Evolutionary conservation across 2,113 vertebrate species (phyloP).

Genomic region (Osmerus eperlanus): DNA sequence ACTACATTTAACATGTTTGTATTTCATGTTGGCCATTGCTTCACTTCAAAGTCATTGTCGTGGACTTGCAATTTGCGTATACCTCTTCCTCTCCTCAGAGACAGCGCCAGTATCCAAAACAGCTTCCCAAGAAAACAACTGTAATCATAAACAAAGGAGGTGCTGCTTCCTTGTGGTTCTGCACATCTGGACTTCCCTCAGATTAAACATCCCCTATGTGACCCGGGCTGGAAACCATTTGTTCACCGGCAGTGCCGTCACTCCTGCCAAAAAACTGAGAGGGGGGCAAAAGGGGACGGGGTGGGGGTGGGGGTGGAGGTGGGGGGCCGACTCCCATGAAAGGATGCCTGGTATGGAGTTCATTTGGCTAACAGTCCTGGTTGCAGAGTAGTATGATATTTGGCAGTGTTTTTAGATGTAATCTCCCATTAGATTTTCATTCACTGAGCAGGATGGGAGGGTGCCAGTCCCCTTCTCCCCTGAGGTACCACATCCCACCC

Average conservation of each 20-base stretch:
- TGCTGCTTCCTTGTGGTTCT: constrained; percentile 30
- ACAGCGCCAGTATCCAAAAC: not conserved
- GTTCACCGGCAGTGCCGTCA: constrained; percentile 46
- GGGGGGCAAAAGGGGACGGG: not conserved
- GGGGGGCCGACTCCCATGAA: constrained; percentile 34
- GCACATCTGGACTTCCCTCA: constrained; percentile 64
- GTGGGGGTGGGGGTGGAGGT: constrained; percentile 6
- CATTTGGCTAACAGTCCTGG: constrained; percentile 33
- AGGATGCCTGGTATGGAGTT: constrained; percentile 45
- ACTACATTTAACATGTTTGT: not conserved
- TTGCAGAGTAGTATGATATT: constrained; percentile 36
- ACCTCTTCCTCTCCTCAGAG: not conserved
- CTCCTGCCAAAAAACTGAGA: constrained; percentile 50
- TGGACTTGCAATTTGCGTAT: not conserved
- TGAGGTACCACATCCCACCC: constrained; percentile 51
- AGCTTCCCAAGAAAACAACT: constrained; percentile 18
- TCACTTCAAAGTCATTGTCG: not conserved
- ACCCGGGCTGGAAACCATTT: constrained; percentile 63
- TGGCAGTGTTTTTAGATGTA: constrained; percentile 57
- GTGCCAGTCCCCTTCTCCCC: constrained; percentile 53
- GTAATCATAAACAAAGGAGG: constrained; percentile 46
- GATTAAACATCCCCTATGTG: constrained; percentile 61
- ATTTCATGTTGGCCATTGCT: not conserved
- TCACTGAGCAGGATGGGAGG: constrained; percentile 73
- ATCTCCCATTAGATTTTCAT: constrained; percentile 68